Conservation (phyloP, 2,797 vertebrate genomes). For the Amphiprion clarkii region DNA sequence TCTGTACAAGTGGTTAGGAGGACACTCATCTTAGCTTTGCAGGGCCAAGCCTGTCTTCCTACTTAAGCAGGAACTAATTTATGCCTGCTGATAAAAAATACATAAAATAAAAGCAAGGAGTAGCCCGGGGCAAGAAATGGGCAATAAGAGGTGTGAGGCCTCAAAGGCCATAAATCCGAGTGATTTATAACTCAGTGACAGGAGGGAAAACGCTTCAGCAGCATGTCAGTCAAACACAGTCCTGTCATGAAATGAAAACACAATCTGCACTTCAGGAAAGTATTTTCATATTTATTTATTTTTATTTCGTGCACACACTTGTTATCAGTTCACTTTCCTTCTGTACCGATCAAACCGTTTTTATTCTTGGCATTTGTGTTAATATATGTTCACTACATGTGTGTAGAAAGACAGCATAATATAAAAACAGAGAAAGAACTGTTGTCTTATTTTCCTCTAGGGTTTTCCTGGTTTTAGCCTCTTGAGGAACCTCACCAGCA, state of each 20-base stretch:
- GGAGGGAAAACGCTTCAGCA: conserved; percentile 27
- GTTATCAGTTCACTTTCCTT: background rate
- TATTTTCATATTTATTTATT: background rate
- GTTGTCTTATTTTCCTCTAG: too few relatives aligned
- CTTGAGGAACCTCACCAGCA: too few relatives aligned
- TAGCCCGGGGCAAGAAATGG: conserved; percentile 64
- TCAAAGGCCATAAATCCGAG: conserved; percentile 56
- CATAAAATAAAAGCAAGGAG: conserved; percentile 80
- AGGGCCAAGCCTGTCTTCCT: conserved; percentile 52
- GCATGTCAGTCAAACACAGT: conserved; percentile 51
- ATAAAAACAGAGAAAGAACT: too few relatives aligned
- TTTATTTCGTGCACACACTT: background rate
- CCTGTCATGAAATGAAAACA: conserved; percentile 18
- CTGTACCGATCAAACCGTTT: background rate
- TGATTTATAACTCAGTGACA: conserved; percentile 64
- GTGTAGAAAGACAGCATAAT: background rate
- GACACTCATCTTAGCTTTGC: conserved; percentile 63
- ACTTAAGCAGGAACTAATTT: conserved; percentile 76
- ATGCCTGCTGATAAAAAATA: conserved; percentile 78
- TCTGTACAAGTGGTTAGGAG: conserved; percentile 63
- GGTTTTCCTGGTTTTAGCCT: too few relatives aligned
- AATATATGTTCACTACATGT: background rate
- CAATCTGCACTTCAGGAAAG: background rate
- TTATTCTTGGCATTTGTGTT: background rate
- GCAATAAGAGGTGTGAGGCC: conserved; percentile 65